Percentiles rank a stretch among this genome's conserved stretches.
These are phyloP conservation scores for Leguminivora glycinivorella DNA, from an alignment of 1,140 invertebrate genomes.

Conservation along the genomic window DNA sequence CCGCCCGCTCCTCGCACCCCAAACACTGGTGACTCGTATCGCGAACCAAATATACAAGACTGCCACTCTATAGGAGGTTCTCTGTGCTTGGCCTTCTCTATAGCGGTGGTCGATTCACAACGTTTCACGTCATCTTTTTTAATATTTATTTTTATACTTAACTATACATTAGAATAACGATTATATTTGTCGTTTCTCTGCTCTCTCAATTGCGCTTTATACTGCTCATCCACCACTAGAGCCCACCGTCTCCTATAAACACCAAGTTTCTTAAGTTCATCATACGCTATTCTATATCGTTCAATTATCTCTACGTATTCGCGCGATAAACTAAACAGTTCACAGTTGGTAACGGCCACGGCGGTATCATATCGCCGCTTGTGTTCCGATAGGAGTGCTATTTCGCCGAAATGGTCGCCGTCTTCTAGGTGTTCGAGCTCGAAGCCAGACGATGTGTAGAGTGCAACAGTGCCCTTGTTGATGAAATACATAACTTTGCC, in stretches of 20 bases:
- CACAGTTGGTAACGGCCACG: constrained; percentile 80
- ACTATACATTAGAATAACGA: no score
- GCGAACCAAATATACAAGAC: no score
- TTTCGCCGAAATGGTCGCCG: constrained; percentile 82
- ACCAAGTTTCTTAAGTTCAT: constrained; percentile 80
- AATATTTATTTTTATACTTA: no score
- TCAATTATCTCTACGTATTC: constrained; percentile 80
- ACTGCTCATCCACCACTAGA: constrained; percentile 69
- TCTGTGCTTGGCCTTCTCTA: no score
- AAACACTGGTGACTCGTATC: no score
- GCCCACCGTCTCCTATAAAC: constrained; percentile 78
- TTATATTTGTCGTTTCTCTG: not conserved
- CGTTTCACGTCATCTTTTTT: no score
- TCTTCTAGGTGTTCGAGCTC: constrained; percentile 82
- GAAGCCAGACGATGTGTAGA: constrained; percentile 75
- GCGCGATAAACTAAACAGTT: constrained; percentile 80
- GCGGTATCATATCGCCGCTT: constrained; percentile 78
- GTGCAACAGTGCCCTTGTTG: constrained; percentile 77
- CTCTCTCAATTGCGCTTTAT: constrained; percentile 35
- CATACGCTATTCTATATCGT: constrained; percentile 80
- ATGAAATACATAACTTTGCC: constrained; percentile 81
- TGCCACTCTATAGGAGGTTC: no score
- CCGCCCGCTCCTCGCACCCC: no score
- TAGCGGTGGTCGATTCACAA: no score
- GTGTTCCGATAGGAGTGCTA: constrained; percentile 79